Conservation (phyloP, 2,888 invertebrate genomes). For the Dascillus cervinus region DNA sequence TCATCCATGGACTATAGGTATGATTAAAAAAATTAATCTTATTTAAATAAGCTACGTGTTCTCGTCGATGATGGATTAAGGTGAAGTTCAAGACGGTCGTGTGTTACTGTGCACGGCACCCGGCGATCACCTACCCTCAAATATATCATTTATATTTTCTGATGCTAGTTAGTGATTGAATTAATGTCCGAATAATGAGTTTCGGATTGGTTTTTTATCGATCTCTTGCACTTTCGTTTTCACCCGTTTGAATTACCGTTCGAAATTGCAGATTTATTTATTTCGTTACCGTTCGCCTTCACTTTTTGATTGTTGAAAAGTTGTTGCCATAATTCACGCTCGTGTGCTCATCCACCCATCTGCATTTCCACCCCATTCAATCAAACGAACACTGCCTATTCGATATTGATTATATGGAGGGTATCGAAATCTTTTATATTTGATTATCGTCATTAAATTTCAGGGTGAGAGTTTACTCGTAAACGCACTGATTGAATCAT, state of each 20-base stretch:
- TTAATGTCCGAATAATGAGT: not conserved
- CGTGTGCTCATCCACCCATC: constrained; percentile 12
- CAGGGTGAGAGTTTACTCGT: too few relatives aligned
- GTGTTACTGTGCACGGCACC: constrained; percentile 22
- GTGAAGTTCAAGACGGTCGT: constrained; percentile 25
- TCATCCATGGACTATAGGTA: constrained; percentile 22
- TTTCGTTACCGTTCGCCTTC: too few relatives aligned
- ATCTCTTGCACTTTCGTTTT: not conserved
- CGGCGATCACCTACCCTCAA: constrained; percentile 6
- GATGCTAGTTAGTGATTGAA: not conserved
- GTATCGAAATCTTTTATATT: too few relatives aligned
- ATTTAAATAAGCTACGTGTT: constrained; percentile 27
- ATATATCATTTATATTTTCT: constrained; percentile 4
- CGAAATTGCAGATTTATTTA: not conserved
- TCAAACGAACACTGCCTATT: constrained; percentile 2
- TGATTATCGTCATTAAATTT: too few relatives aligned
- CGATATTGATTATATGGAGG: too few relatives aligned
- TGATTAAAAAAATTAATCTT: constrained; percentile 32
- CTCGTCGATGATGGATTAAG: constrained; percentile 26
- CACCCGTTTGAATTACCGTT: not conserved
- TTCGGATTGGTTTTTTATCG: not conserved
- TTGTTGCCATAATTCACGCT: constrained; percentile 13
- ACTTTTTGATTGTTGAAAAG: constrained; percentile 5
- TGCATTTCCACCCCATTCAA: constrained; percentile 14
- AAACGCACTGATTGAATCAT: too few relatives aligned